These are phyloP conservation scores for Mus spicilegus DNA, from an alignment of 2,113 vertebrate genomes.

Conservation along the genomic window DNA sequence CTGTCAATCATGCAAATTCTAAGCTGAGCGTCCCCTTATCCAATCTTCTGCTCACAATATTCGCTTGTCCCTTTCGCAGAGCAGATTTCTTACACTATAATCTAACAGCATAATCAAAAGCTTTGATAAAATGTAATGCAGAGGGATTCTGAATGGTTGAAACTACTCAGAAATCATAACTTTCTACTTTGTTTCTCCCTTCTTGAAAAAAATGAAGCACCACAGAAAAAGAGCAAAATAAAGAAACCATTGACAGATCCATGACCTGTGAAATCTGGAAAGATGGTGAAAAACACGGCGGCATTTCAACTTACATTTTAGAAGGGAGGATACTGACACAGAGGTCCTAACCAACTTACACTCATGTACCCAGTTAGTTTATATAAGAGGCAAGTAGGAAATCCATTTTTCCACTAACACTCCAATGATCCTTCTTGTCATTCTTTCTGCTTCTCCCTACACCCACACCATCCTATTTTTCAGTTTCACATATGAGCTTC, in stretches of 20 bases:
- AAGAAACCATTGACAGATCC: constrained; percentile 51
- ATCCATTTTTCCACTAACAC: not conserved
- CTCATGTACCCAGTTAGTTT: not conserved
- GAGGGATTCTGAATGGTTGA: constrained; percentile 52
- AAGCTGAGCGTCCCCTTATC: constrained; percentile 62
- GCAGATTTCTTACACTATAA: constrained; percentile 56
- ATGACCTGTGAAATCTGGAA: constrained; percentile 37
- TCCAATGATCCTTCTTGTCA: constrained; percentile 45
- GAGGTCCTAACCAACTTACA: constrained; percentile 15
- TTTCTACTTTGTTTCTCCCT: constrained; percentile 56
- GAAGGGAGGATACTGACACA: constrained; percentile 39
- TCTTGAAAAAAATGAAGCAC: constrained; percentile 49
- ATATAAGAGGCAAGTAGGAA: constrained; percentile 17
- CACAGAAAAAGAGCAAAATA: constrained; percentile 46
- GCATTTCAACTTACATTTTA: constrained; percentile 32
- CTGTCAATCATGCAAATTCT: constrained; percentile 63
- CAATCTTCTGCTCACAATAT: constrained; percentile 62
- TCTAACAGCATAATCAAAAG: constrained; percentile 70
- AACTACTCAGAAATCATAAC: constrained; percentile 56
- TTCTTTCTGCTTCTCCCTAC: constrained; percentile 31
- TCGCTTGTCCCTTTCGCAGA: constrained; percentile 56
- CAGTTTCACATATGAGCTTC: constrained; percentile 6
- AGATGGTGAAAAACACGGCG: not conserved
- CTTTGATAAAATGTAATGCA: constrained; percentile 56
- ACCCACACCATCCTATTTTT: not conserved